These are phyloP conservation scores for Erebia ligea DNA, from an alignment of 2,888 invertebrate genomes.

Conservation along the genomic window DNA sequence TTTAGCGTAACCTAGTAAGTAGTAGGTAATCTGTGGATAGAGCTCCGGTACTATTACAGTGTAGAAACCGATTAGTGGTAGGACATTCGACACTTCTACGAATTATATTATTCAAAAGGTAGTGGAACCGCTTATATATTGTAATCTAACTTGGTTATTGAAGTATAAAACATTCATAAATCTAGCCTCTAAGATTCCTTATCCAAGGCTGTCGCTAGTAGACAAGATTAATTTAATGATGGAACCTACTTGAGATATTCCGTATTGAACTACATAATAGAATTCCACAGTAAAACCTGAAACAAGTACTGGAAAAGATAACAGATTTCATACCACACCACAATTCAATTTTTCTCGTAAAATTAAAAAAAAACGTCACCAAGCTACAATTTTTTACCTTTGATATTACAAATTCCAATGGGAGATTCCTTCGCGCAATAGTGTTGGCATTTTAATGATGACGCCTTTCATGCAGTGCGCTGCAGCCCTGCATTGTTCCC, in stretches of 20 bases:
- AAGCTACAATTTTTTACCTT: background rate
- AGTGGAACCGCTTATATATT: no score
- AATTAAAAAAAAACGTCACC: background rate
- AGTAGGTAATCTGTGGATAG: no score
- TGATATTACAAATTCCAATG: background rate
- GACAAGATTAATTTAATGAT: background rate
- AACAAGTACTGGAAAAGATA: background rate
- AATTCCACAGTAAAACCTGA: background rate
- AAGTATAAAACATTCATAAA: background rate
- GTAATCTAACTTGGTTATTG: no score
- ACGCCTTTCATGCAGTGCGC: background rate
- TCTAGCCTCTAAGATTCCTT: background rate
- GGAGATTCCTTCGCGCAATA: slow-evolving; percentile 3
- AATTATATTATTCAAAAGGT: no score
- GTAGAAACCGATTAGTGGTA: no score
- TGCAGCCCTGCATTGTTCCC: background rate
- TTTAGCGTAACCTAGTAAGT: no score
- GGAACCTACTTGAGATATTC: background rate
- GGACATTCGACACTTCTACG: no score
- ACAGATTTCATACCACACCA: background rate
- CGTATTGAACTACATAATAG: background rate
- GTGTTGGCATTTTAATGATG: slow-evolving; percentile 7
- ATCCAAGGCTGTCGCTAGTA: background rate
- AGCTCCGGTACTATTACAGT: no score
- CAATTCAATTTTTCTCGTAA: background rate